Percentiles rank a stretch among this genome's conserved stretches.
Conservation (phyloP, 2,888 invertebrate species). For the Boloria selene region DNA sequence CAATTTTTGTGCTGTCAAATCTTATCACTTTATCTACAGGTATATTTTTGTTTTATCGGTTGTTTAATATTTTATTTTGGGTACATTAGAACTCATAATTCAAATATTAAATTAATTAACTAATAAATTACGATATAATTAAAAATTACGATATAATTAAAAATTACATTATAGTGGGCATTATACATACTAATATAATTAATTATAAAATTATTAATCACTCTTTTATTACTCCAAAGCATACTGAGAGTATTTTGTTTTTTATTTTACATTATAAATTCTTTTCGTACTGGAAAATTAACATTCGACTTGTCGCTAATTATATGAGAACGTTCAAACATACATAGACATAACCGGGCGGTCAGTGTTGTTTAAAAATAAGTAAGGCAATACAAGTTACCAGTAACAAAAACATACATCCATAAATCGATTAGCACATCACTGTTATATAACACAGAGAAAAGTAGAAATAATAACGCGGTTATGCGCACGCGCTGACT, state of each 20-base stretch:
- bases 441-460: constrained; percentile 31
- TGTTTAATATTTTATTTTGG: neutral
- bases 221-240: too few species aligned
- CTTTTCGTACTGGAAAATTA: too few species aligned
- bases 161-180: too few species aligned
- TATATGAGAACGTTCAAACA: too few species aligned
- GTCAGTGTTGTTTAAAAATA: neutral
- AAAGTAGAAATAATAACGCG: constrained; percentile 16
- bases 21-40: constrained; percentile 14
- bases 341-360: neutral
- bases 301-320: too few species aligned
- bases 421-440: constrained; percentile 22
- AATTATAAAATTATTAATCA: too few species aligned
- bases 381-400: neutral
- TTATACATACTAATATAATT: too few species aligned
- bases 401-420: constrained; percentile 10
- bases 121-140: too few species aligned
- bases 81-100: neutral
- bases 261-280: too few species aligned
- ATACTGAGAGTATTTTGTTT: too few species aligned
- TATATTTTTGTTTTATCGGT: neutral
- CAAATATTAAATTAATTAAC: too few species aligned
- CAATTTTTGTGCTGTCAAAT: constrained; percentile 10
- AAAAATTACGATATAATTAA: too few species aligned
- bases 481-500: constrained; percentile 28